phyloP scores from a whole-genome alignment of 2,797 vertebrate genomes.

The Sandelia bainsii region DNA sequence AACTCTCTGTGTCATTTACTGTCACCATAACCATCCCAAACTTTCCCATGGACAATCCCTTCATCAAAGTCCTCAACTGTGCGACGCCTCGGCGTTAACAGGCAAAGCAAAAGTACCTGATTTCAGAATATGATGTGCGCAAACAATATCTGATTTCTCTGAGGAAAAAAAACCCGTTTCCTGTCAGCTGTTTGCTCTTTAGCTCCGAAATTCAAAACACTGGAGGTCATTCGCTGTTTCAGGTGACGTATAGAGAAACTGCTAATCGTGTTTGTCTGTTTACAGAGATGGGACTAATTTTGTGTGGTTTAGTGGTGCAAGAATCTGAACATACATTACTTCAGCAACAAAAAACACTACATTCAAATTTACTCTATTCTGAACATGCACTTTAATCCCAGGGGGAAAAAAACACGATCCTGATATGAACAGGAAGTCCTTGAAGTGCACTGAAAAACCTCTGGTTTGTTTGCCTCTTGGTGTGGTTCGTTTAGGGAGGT shows the following conservation, averaged over 20 bases:
- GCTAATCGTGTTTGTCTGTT: neutral
- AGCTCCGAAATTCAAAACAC: neutral
- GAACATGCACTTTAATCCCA: no score
- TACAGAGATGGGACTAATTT: conserved; percentile 7
- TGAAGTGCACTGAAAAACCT: no score
- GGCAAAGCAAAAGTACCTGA: conserved; percentile 39
- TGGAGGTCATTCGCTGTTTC: conserved; percentile 29
- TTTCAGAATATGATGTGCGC: conserved; percentile 7
- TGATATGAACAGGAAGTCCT: no score
- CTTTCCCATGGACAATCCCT: conserved; percentile 65
- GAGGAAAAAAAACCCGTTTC: conserved; percentile 1
- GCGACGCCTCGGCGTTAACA: neutral
- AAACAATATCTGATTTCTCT: conserved; percentile 33
- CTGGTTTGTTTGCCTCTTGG: no score
- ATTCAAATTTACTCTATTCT: neutral
- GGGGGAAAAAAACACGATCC: no score
- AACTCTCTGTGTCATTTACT: conserved; percentile 42
- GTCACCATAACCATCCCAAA: conserved; percentile 47
- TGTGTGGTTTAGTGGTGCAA: neutral
- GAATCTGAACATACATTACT: neutral
- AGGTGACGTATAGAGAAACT: conserved; percentile 14
- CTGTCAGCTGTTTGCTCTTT: conserved; percentile 20
- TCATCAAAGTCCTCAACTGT: conserved; percentile 13
- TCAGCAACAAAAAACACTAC: no score
- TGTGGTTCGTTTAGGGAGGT: no score